Conservation (phyloP, 2,797 vertebrate genomes). For the Bryconaethiops microstoma region DNA sequence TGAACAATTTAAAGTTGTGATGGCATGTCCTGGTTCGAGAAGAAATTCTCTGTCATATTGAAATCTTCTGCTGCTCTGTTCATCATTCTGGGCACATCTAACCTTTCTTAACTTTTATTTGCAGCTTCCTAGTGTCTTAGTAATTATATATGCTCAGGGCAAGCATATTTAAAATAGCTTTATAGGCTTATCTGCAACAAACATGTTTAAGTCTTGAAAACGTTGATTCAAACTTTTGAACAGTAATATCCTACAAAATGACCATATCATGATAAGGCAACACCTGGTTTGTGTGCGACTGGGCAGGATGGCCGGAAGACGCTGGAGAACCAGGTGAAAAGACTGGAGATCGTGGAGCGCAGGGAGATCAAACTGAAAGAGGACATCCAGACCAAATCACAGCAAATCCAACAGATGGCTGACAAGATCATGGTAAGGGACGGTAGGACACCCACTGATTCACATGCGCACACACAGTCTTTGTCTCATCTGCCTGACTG, state of each 20-base stretch:
- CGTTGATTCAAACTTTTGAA: neutral
- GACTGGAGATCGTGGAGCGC: slow-evolving; percentile 95
- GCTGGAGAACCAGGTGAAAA: slow-evolving; percentile 97
- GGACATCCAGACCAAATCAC: slow-evolving; percentile 96
- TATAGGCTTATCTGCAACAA: too few species aligned
- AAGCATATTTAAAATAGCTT: too few species aligned
- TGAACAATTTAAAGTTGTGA: too few species aligned
- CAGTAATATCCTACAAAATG: slow-evolving; percentile 65
- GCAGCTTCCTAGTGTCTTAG: too few species aligned
- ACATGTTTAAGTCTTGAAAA: too few species aligned
- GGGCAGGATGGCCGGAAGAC: slow-evolving; percentile 93
- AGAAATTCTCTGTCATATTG: too few species aligned
- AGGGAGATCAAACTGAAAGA: slow-evolving; percentile 96
- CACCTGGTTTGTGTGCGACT: slow-evolving; percentile 30
- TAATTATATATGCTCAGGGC: too few species aligned
- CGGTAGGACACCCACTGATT: slow-evolving; percentile 28
- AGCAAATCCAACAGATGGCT: slow-evolving; percentile 98
- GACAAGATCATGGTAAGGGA: slow-evolving; percentile 95
- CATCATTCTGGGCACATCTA: too few species aligned
- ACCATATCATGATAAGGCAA: too few species aligned
- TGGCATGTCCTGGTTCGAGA: too few species aligned
- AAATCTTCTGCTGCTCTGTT: too few species aligned
- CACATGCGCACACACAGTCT: slow-evolving; percentile 26
- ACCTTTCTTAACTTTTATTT: too few species aligned
- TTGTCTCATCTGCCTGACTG: slow-evolving; percentile 36